These are phyloP conservation scores for Apus apus DNA, from an alignment of 2,113 vertebrate species.

Conservation along the genomic window DNA sequence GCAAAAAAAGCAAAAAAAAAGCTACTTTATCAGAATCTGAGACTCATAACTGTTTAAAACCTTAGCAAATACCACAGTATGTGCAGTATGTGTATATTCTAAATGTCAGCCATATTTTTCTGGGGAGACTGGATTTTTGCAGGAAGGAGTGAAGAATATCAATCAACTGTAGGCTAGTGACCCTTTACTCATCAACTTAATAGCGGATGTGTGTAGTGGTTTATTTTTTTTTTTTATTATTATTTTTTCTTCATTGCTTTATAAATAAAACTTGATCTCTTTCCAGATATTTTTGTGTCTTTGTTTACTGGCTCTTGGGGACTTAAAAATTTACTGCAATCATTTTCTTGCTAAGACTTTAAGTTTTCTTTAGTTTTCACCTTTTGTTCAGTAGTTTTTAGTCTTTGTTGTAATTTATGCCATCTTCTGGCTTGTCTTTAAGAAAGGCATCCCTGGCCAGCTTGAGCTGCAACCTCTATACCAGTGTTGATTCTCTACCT, in stretches of 20 bases:
- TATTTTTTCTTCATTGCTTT: neutral
- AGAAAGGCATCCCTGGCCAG: neutral
- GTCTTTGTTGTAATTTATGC: neutral
- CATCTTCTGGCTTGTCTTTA: neutral
- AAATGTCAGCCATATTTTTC: constrained; percentile 38
- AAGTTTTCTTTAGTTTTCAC: neutral
- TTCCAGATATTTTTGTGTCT: neutral
- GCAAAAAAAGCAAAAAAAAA: neutral
- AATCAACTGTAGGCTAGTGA: neutral
- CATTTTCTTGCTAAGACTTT: neutral
- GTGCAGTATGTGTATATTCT: neutral
- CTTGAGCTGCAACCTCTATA: neutral
- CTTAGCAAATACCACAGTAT: constrained; percentile 29
- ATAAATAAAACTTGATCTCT: neutral
- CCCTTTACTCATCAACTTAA: neutral
- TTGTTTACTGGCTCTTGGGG: neutral
- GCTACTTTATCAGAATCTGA: neutral
- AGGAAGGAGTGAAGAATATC: neutral
- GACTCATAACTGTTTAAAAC: constrained; percentile 9
- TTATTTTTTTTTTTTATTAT: too few species aligned
- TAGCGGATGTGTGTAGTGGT: neutral
- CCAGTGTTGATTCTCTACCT: neutral
- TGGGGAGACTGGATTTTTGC: neutral
- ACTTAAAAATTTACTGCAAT: neutral
- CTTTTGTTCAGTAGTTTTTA: neutral